A percentile compares a stretch with the other conserved stretches of the same genome.
Evolutionary conservation across 1,140 invertebrate genomes (phyloP).

Genomic region (Ectropis grisescens): DNA sequence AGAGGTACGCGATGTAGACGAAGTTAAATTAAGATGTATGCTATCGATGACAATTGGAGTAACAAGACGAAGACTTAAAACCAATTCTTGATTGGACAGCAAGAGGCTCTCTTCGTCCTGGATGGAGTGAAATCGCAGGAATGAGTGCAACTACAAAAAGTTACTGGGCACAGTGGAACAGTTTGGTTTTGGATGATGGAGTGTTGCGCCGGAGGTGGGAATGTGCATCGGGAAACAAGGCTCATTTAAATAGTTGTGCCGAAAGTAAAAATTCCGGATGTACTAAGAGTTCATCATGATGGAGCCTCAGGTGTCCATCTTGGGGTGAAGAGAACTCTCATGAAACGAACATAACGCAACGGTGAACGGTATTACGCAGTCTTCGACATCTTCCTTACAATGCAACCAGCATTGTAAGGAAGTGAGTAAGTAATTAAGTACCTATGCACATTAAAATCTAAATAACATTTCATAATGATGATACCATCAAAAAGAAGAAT

Average conservation of each 20-base stretch:
- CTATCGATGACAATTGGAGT: neutral
- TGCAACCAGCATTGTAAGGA: too few relatives aligned
- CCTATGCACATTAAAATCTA: too few relatives aligned
- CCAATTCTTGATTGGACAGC: conserved; percentile 6
- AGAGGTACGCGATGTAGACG: conserved; percentile 1
- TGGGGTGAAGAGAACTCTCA: neutral
- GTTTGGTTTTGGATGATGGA: conserved; percentile 6
- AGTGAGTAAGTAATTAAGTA: too few relatives aligned
- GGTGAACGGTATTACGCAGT: too few relatives aligned
- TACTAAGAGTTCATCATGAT: neutral
- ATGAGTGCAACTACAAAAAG: conserved; percentile 10
- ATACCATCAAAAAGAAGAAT: too few relatives aligned
- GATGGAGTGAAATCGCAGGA: too few relatives aligned
- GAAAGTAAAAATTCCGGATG: neutral
- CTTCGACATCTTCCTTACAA: too few relatives aligned
- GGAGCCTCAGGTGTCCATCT: neutral
- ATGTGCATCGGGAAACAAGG: neutral
- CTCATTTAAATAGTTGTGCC: conserved; percentile 1
- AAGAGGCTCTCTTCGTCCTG: neutral
- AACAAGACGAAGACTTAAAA: neutral
- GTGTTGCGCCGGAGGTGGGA: conserved; percentile 9
- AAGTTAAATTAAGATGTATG: neutral
- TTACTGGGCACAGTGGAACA: conserved; percentile 15
- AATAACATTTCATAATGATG: too few relatives aligned
- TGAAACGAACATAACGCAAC: too few relatives aligned